Evolutionary conservation across 37 sponge, comb jelly and placozoan genomes (phyloP).

Genomic region (Cliona cf. orientalis): DNA sequence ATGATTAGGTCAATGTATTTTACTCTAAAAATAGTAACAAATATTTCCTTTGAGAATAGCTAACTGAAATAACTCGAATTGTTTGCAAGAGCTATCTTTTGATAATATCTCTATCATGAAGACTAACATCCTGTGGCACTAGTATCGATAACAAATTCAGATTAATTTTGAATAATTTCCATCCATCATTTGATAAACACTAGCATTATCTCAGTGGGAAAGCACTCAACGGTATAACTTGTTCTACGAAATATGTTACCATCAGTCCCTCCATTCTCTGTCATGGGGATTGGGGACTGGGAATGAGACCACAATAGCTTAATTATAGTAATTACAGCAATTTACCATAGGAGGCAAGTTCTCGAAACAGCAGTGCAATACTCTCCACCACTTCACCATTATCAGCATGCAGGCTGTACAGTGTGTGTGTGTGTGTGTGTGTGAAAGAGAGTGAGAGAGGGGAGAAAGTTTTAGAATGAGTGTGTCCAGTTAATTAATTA

Average conservation of each 20-base stretch:
- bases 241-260: too few relatives aligned
- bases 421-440: background rate
- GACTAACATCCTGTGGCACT: background rate
- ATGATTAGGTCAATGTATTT: too few relatives aligned
- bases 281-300: too few relatives aligned
- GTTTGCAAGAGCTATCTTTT: too few relatives aligned
- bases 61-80: too few relatives aligned
- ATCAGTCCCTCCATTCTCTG: too few relatives aligned
- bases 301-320: too few relatives aligned
- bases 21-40: too few relatives aligned
- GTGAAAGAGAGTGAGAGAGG: background rate
- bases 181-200: background rate
- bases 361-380: constrained; percentile 31
- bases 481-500: background rate
- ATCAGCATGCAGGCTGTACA: constrained; percentile 12
- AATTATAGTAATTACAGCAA: background rate
- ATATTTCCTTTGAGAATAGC: too few relatives aligned
- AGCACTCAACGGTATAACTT: background rate
- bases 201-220: background rate
- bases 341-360: constrained; percentile 47
- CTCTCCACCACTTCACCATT: constrained; percentile 67
- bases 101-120: background rate
- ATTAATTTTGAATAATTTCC: background rate
- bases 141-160: background rate
- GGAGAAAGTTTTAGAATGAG: too few relatives aligned